phyloP scores from a whole-genome alignment of 2,797 vertebrate genomes.

The Neosalanx taihuensis region DNA sequence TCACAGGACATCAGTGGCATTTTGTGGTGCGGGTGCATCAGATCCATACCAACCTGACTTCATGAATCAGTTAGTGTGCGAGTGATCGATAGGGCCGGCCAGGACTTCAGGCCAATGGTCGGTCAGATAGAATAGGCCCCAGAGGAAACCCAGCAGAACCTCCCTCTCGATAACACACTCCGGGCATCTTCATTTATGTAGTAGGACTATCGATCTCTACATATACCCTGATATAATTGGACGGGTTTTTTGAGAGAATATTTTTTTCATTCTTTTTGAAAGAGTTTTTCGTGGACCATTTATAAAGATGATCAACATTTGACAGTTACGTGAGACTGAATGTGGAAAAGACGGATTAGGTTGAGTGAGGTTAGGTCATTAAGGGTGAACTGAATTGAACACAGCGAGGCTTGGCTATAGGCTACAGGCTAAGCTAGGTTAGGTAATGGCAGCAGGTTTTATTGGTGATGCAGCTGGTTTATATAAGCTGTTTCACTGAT shows the following conservation, averaged over 20 bases:
- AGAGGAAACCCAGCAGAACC: background rate
- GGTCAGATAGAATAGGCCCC: background rate
- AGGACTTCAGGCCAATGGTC: background rate
- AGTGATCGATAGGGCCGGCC: background rate
- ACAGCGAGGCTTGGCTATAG: background rate
- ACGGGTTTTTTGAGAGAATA: too few species aligned
- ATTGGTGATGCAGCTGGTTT: constrained; percentile 5
- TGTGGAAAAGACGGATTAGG: background rate
- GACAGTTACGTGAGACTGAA: too few species aligned
- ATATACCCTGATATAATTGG: too few species aligned
- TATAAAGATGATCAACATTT: too few species aligned
- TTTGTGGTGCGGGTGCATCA: background rate
- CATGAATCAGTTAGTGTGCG: background rate
- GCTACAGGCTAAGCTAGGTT: background rate
- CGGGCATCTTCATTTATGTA: too few species aligned
- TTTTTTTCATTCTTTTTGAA: too few species aligned
- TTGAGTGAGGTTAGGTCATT: background rate
- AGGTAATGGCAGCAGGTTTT: constrained; percentile 6
- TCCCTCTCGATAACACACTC: background rate
- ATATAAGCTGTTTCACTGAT: background rate
- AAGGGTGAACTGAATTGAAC: background rate
- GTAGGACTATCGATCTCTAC: too few species aligned
- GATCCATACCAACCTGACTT: background rate
- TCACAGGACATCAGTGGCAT: too few species aligned
- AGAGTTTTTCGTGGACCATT: too few species aligned